Evolutionary conservation across 2,113 vertebrate genomes (phyloP).

Genomic region (Theristicus caerulescens): DNA sequence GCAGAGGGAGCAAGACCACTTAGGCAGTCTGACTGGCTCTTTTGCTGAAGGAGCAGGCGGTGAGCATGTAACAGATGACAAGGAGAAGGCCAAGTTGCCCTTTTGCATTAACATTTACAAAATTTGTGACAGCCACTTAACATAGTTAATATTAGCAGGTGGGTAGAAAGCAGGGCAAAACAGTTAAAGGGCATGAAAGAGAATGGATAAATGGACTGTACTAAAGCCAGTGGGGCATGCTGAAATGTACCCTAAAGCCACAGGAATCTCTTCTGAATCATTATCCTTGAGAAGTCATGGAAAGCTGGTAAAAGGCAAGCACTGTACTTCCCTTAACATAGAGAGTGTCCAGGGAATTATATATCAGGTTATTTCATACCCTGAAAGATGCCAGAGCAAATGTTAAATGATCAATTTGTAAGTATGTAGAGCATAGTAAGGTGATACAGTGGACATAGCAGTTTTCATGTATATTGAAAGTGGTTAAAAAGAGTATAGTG

Average conservation of each 20-base stretch:
- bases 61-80: accelerated
- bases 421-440: background rate
- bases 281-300: background rate
- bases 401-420: background rate
- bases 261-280: background rate
- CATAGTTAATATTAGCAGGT: background rate
- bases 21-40: background rate
- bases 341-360: background rate
- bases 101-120: background rate
- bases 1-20: background rate
- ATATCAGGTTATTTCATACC: background rate
- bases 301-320: background rate
- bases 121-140: background rate
- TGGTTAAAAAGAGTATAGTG: background rate
- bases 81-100: background rate
- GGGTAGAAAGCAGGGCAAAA: background rate
- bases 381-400: background rate
- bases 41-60: background rate
- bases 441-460: background rate
- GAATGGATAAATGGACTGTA: background rate
- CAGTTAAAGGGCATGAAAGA: background rate
- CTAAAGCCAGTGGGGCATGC: background rate
- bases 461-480: background rate
- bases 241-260: background rate
- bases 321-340: background rate